Percentiles rank a stretch among this genome's conserved stretches.
Conservation (phyloP, 2,797 vertebrate species). For the Enteromius fasciolatus region DNA sequence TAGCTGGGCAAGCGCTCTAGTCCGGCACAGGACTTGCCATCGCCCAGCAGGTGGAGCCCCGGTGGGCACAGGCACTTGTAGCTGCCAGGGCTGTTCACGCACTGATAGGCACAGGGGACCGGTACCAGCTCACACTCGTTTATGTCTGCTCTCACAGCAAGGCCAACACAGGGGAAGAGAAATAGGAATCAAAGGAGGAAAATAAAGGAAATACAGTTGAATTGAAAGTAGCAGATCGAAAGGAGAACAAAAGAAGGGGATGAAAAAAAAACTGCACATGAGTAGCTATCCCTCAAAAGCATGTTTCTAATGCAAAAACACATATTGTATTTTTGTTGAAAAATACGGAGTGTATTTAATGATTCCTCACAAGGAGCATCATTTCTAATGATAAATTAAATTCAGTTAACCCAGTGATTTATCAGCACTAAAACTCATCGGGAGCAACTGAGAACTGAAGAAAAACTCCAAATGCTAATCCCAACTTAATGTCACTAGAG, state of each 20-base stretch:
- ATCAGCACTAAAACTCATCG: neutral
- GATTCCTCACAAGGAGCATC: neutral
- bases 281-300: conserved; percentile 70
- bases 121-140: conserved; percentile 94
- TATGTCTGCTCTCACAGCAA: conserved; percentile 90
- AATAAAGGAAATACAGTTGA: conserved; percentile 52
- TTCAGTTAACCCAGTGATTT: neutral
- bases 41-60: conserved; percentile 91
- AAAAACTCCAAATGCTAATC: neutral
- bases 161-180: conserved; percentile 60
- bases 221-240: conserved; percentile 20
- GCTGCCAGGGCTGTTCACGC: conserved; percentile 94
- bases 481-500: conserved; percentile 4
- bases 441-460: neutral
- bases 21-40: conserved; percentile 95
- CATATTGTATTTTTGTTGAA: neutral
- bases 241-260: conserved; percentile 42
- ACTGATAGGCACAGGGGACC: conserved; percentile 91
- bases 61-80: conserved; percentile 93
- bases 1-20: conserved; percentile 89
- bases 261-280: conserved; percentile 76
- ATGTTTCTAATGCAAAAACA: conserved; percentile 23
- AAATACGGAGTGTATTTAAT: neutral
- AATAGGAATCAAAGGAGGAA: conserved; percentile 43
- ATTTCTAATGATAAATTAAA: neutral